Evolutionary conservation across 2,888 invertebrate genomes (phyloP).

Genomic region (Digitonthophagus gazella): DNA sequence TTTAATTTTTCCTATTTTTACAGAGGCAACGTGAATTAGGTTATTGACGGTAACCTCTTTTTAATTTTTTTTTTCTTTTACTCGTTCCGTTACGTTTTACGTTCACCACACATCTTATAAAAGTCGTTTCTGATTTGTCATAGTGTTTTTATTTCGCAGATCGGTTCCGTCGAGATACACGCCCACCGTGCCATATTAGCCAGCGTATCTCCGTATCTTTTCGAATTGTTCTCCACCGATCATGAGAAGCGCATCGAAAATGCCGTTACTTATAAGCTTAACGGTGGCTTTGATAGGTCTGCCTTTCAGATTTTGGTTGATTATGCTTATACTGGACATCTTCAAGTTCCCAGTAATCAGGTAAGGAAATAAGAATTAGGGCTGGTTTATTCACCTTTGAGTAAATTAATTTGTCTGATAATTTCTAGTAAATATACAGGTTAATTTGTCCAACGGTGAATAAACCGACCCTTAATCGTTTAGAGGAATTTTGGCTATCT

Average conservation of each 20-base stretch:
- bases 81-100: slow-evolving; percentile 20
- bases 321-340: slow-evolving; percentile 78
- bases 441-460: too few species aligned
- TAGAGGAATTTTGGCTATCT: slow-evolving; percentile 11
- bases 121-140: slow-evolving; percentile 11
- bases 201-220: slow-evolving; percentile 73
- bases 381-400: too few species aligned
- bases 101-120: slow-evolving; percentile 17
- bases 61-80: slow-evolving; percentile 31
- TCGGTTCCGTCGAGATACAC: slow-evolving; percentile 68
- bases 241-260: slow-evolving; percentile 54
- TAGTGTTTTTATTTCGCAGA: slow-evolving; percentile 49
- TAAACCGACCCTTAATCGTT: too few species aligned
- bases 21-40: slow-evolving; percentile 46
- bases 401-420: too few species aligned
- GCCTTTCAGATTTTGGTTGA: slow-evolving; percentile 75
- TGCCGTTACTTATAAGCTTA: slow-evolving; percentile 60
- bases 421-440: too few species aligned
- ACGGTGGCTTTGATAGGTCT: slow-evolving; percentile 62
- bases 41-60: slow-evolving; percentile 43
- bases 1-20: slow-evolving; percentile 45
- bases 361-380: too few species aligned
- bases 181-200: slow-evolving; percentile 80
- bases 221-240: slow-evolving; percentile 67
- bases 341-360: slow-evolving; percentile 54